These are phyloP conservation scores for Coregonus suidteri DNA, from an alignment of 2,797 vertebrate genomes.

Conservation along the genomic window DNA sequence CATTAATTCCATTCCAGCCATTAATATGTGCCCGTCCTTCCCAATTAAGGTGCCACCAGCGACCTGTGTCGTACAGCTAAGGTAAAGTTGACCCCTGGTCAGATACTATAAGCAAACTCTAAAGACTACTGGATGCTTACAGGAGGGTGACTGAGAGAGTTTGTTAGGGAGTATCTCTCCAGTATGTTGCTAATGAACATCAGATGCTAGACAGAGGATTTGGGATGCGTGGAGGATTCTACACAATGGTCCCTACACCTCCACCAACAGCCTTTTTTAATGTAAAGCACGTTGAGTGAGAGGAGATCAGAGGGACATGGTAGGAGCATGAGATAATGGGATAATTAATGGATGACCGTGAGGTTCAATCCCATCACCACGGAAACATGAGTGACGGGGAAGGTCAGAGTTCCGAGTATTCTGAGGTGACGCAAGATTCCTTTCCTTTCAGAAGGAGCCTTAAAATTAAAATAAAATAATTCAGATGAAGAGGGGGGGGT, in stretches of 20 bases:
- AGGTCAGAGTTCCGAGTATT: conserved; percentile 7
- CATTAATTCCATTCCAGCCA: no score
- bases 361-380: conserved; percentile 15
- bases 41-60: no score
- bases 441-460: conserved; percentile 10
- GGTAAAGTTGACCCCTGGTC: background rate
- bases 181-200: background rate
- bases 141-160: background rate
- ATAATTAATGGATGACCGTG: conserved; percentile 14
- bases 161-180: background rate
- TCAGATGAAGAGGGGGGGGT: background rate
- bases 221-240: background rate
- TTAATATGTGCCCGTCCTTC: no score
- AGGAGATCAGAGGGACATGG: background rate
- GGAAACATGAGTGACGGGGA: conserved; percentile 3
- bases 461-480: conserved; percentile 12
- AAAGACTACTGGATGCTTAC: background rate
- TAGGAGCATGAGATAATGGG: conserved; percentile 2
- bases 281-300: background rate
- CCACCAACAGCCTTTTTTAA: no score
- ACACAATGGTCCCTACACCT: background rate
- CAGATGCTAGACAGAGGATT: background rate
- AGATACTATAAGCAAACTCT: background rate
- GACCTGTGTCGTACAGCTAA: background rate
- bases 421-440: conserved; percentile 11